Base-by-base conservation (phyloP, 2,888 invertebrate genomes). In the Abrostola triplasia region DNA sequence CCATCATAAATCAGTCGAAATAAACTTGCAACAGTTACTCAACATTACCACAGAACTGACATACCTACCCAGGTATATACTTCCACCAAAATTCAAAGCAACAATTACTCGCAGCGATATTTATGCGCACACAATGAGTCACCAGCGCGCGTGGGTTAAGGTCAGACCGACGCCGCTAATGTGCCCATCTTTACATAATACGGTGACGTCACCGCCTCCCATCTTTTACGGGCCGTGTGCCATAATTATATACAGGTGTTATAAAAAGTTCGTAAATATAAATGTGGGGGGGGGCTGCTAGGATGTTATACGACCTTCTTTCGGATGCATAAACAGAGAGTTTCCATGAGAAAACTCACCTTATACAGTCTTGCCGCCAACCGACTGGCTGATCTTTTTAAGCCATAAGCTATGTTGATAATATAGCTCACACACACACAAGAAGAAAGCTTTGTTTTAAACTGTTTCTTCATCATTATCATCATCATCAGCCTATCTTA, bases 141-240 rank as follows among this genome's bases (percentile, higher is more conserved):
- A 79, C 52, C 7, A 4, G 24, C 24, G 36, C n/a, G 76, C 76
- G 81, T 81, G 73, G 78, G 80, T 74, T 76, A 78, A 81, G 81
- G 81, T 81, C 81, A 65, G 70, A 67, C 60, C 59, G 67, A 70
- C 73, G 64, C 74, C 73, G 64, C 74, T 70, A 75, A 68, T 73
- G 54, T 66, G 54, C n/a, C 70, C 79, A 78, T 77, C 77, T 79
- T 60, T 51, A 44, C 56, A 59, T 52, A 50, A 65, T 48, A 6
- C 51, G 7, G 44, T 76, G 75, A 75, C 78, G 64, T 75, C 64
- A 76, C 40, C 58, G 13, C 11, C 7, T n/a, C 48, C 37, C 53
- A 24, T 38, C 1, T 51, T 54, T 36, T 41, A 24, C 12, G 41
- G 36, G 13, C 24, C 24, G 36, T 11, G 24, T 12, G 10, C 9